Percentiles rank a stretch among this genome's conserved stretches.
These are phyloP conservation scores for Drosophila histrio DNA, from an alignment of 2,888 invertebrate genomes.

Conservation along the genomic window DNA sequence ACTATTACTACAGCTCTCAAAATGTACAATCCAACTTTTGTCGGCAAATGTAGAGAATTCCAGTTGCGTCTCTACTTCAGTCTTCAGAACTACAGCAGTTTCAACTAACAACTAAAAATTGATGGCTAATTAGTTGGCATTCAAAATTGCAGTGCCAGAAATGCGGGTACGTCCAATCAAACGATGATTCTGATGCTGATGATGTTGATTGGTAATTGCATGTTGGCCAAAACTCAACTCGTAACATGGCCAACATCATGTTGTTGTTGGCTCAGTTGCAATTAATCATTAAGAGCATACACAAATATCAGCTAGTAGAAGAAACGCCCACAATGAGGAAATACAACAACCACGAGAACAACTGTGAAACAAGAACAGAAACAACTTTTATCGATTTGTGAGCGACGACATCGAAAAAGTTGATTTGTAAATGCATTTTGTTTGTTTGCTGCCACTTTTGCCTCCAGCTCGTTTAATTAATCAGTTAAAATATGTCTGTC, in stretches of 20 bases:
- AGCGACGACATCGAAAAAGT: conserved; percentile 48
- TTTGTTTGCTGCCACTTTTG: conserved; percentile 68
- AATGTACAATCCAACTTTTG: too few species aligned
- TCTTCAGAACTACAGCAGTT: conserved; percentile 21
- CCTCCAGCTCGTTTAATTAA: conserved; percentile 64
- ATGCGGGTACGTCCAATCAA: conserved; percentile 34
- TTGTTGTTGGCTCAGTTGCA: conserved; percentile 36
- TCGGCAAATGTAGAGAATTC: conserved; percentile 7
- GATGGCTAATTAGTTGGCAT: conserved; percentile 51
- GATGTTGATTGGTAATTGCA: conserved; percentile 34
- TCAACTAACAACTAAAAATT: conserved; percentile 8
- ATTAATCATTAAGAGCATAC: conserved; percentile 58
- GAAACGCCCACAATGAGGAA: conserved; percentile 46
- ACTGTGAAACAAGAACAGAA: conserved; percentile 5
- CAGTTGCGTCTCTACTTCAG: not conserved
- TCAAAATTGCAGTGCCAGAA: conserved; percentile 32
- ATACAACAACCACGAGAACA: conserved; percentile 13
- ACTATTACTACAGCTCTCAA: not conserved
- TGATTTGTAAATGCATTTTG: conserved; percentile 76
- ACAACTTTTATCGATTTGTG: conserved; percentile 57
- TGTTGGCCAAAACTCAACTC: conserved; percentile 23
- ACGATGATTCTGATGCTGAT: not conserved
- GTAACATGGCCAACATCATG: conserved; percentile 1
- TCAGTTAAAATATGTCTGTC: conserved; percentile 31
- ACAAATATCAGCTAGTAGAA: conserved; percentile 23